These are phyloP conservation scores for Chaetogeoica ovagalla DNA, from an alignment of 2,888 invertebrate genomes.

Conservation along the genomic window DNA sequence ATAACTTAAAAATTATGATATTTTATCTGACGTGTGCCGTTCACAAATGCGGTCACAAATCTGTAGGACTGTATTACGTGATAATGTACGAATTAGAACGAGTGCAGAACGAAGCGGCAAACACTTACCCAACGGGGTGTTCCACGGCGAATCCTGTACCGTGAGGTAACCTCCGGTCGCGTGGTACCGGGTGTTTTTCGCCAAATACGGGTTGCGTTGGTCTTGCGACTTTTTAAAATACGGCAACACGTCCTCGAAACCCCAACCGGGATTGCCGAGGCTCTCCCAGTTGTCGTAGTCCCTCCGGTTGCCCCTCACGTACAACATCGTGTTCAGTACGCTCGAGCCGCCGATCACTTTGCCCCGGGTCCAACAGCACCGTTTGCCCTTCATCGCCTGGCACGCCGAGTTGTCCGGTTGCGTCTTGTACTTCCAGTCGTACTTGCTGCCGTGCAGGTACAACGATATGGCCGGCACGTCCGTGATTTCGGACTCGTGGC, in stretches of 20 bases:
- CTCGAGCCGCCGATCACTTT: conserved; percentile 69
- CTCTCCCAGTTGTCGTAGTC: conserved; percentile 88
- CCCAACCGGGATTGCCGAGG: conserved; percentile 86
- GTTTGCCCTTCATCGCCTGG: conserved; percentile 80
- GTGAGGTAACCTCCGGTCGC: conserved; percentile 75
- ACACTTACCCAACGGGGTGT: conserved; percentile 71
- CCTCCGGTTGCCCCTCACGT: conserved; percentile 81
- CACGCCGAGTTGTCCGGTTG: conserved; percentile 83
- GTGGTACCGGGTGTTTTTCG: conserved; percentile 73
- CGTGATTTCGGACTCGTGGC: conserved; percentile 83
- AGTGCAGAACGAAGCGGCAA: not conserved
- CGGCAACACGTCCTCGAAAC: conserved; percentile 76
- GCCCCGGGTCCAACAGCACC: conserved; percentile 88
- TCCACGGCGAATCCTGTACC: conserved; percentile 76
- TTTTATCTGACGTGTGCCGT: too few species aligned
- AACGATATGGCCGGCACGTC: conserved; percentile 85
- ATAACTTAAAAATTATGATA: too few species aligned
- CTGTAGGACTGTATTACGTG: too few species aligned
- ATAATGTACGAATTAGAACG: too few species aligned
- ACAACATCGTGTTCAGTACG: conserved; percentile 88
- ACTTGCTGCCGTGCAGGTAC: conserved; percentile 84
- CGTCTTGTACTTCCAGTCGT: conserved; percentile 90
- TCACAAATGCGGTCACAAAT: too few species aligned
- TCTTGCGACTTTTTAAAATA: conserved; percentile 87
- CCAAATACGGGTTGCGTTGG: conserved; percentile 85